Conservation (phyloP, 2,797 vertebrate genomes). For the Acanthiza pusilla region DNA sequence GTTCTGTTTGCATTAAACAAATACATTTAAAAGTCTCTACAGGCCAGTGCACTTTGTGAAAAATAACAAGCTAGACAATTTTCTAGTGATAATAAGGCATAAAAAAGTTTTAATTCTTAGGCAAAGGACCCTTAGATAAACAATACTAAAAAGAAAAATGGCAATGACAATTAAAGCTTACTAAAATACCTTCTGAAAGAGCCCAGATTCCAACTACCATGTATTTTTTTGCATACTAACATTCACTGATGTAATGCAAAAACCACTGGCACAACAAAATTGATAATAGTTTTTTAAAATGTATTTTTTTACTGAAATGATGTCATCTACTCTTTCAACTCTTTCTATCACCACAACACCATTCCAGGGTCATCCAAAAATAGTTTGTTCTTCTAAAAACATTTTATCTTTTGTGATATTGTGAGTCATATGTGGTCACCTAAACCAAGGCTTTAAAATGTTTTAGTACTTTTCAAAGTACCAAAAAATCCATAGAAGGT, state of each 20-base stretch:
- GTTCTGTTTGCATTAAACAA: background rate
- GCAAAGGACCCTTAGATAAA: background rate
- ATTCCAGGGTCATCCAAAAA: background rate
- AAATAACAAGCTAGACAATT: background rate
- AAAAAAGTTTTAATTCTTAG: background rate
- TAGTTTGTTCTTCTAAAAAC: background rate
- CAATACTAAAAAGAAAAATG: background rate
- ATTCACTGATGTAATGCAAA: background rate
- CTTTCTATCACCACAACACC: background rate
- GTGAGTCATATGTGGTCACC: background rate
- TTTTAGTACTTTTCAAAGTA: background rate
- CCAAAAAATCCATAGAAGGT: background rate
- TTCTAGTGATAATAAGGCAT: background rate
- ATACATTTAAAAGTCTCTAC: background rate
- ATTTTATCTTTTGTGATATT: background rate
- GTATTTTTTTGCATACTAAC: background rate
- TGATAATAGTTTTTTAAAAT: background rate
- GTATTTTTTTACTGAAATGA: background rate
- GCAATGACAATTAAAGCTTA: background rate
- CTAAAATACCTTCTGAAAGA: background rate
- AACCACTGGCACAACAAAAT: background rate
- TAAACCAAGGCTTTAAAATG: background rate
- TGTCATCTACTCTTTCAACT: background rate
- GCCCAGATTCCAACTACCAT: background rate
- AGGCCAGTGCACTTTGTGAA: background rate